phyloP scores from a whole-genome alignment of 2,797 vertebrate species.

The Peromyscus attwateri region DNA sequence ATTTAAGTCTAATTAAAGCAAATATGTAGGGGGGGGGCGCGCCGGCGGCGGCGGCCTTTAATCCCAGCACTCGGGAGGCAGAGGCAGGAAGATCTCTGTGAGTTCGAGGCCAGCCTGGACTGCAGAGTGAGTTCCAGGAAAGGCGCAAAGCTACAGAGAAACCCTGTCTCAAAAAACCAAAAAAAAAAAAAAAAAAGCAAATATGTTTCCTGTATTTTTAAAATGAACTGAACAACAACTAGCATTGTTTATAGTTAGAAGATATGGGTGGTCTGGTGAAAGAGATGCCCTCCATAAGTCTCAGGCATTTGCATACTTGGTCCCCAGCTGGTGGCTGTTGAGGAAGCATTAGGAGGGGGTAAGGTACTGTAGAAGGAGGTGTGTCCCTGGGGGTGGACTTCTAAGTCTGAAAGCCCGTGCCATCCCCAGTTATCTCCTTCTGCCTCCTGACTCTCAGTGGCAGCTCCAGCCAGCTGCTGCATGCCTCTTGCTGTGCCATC shows the following conservation, averaged over 20 bases:
- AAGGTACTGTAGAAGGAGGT: background rate
- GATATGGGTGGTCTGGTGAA: background rate
- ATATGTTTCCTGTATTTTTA: background rate
- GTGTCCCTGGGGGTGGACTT: background rate
- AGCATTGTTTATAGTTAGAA: constrained; percentile 10
- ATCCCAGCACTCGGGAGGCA: no score
- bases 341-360: background rate
- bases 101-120: no score
- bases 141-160: no score
- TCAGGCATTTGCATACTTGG: background rate
- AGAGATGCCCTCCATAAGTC: background rate
- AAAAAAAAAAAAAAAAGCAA: no score
- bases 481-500: background rate
- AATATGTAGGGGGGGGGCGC: no score
- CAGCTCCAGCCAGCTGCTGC: background rate
- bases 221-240: background rate
- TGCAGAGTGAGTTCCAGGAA: no score
- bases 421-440: background rate
- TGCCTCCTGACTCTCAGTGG: background rate
- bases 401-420: background rate
- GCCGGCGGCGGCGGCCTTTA: no score
- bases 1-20: background rate
- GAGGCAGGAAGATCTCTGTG: no score
- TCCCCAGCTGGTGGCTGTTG: no score
- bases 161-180: no score